A percentile compares a stretch with the other conserved stretches of the same genome.
These are phyloP conservation scores for Liasis olivaceus DNA, from an alignment of 2,797 vertebrate species.

Conservation along the genomic window DNA sequence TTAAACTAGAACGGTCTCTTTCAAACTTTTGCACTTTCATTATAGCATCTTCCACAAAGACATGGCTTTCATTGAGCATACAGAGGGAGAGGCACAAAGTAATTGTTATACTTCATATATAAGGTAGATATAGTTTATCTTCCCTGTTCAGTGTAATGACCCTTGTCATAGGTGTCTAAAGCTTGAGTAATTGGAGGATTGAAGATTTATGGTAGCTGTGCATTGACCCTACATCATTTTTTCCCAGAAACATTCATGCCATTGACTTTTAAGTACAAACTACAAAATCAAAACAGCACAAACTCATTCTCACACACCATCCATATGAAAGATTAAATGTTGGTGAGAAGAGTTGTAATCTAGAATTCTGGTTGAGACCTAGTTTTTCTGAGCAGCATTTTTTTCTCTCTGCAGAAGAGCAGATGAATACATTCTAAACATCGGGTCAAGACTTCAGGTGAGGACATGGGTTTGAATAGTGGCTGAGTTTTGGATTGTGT, in stretches of 20 bases:
- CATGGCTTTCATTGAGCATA: neutral
- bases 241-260: rapidly evolving
- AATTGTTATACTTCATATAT: neutral
- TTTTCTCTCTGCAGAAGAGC: neutral
- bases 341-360: neutral
- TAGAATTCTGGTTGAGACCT: neutral
- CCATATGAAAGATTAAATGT: neutral
- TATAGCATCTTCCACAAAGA: neutral
- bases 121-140: slow-evolving; percentile 2
- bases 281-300: neutral
- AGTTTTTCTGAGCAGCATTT: neutral
- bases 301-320: too few species aligned
- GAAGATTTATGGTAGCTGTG: neutral
- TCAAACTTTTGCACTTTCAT: neutral
- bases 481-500: neutral
- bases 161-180: neutral
- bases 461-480: too few species aligned
- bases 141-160: neutral
- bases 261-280: neutral
- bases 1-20: neutral
- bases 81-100: neutral
- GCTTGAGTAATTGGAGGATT: neutral
- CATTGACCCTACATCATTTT: neutral
- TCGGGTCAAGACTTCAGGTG: neutral
- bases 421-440: neutral